Evolutionary conservation across 1,140 invertebrate species (phyloP).

Genomic region (Paraescarpia echinospica): DNA sequence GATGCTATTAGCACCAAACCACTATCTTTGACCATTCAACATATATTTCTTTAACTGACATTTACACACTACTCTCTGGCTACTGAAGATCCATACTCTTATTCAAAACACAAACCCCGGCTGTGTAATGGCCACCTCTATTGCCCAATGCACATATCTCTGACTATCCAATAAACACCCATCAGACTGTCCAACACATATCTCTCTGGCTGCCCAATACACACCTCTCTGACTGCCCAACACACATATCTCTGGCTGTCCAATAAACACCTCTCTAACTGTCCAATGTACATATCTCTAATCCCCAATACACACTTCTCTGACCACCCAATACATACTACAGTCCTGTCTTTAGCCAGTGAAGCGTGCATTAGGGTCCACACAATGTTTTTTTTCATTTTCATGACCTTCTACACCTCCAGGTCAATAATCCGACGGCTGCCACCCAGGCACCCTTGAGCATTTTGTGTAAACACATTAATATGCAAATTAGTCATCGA

Average conservation of each 20-base stretch:
- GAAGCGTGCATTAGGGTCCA: no score
- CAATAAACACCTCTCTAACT: constrained; percentile 64
- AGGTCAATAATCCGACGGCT: no score
- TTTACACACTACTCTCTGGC: background rate
- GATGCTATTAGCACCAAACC: no score
- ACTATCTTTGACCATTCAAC: background rate
- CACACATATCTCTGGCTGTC: background rate
- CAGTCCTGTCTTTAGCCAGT: no score
- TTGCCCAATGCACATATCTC: background rate
- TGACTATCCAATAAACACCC: constrained; percentile 33
- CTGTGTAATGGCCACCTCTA: background rate
- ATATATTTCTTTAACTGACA: background rate
- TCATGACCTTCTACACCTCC: no score
- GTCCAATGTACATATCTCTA: constrained; percentile 59
- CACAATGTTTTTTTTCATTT: no score
- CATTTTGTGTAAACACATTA: no score
- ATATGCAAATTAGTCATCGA: no score
- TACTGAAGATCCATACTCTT: background rate
- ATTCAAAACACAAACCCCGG: background rate
- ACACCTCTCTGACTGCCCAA: constrained; percentile 22
- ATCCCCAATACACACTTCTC: constrained; percentile 48
- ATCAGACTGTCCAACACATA: constrained; percentile 68
- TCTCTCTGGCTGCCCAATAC: background rate
- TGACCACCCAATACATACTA: constrained; percentile 22
- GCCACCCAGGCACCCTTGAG: no score